phyloP scores from a whole-genome alignment of 2,888 invertebrate species.

The Diloba caeruleocephala region DNA sequence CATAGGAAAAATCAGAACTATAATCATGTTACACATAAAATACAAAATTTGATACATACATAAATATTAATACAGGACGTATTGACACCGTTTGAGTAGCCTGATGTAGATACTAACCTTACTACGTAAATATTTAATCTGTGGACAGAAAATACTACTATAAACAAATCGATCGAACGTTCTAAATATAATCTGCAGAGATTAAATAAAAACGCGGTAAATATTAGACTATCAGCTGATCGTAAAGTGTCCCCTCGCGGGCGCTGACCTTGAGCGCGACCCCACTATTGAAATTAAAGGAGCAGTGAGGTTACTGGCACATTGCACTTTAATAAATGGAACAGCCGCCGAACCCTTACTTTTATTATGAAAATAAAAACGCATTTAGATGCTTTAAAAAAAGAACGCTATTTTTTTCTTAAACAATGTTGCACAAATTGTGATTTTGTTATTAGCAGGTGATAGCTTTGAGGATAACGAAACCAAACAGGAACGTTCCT shows the following conservation, averaged over 20 bases:
- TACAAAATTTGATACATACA: too few species aligned
- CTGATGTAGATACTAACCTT: too few species aligned
- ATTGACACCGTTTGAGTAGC: too few species aligned
- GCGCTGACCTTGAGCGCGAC: constrained; percentile 85
- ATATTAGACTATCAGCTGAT: constrained; percentile 79
- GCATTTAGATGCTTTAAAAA: constrained; percentile 7
- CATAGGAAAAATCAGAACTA: too few species aligned
- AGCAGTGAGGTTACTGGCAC: constrained; percentile 86
- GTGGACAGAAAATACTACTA: too few species aligned
- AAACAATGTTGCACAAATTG: background rate
- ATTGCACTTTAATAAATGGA: constrained; percentile 85
- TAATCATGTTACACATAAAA: too few species aligned
- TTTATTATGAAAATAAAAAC: constrained; percentile 38
- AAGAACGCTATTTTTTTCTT: background rate
- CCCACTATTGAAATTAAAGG: constrained; percentile 88
- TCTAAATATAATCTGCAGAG: constrained; percentile 15
- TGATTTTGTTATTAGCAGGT: too few species aligned
- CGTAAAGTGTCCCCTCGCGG: constrained; percentile 84
- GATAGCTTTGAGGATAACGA: too few species aligned
- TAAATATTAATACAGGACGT: too few species aligned
- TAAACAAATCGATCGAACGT: too few species aligned
- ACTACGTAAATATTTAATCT: too few species aligned
- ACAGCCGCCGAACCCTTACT: constrained; percentile 54
- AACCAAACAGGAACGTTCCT: too few species aligned
- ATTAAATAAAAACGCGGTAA: constrained; percentile 48